Base-by-base conservation (phyloP, 2,888 invertebrate genomes). In the Aleiodes leptofemur region DNA sequence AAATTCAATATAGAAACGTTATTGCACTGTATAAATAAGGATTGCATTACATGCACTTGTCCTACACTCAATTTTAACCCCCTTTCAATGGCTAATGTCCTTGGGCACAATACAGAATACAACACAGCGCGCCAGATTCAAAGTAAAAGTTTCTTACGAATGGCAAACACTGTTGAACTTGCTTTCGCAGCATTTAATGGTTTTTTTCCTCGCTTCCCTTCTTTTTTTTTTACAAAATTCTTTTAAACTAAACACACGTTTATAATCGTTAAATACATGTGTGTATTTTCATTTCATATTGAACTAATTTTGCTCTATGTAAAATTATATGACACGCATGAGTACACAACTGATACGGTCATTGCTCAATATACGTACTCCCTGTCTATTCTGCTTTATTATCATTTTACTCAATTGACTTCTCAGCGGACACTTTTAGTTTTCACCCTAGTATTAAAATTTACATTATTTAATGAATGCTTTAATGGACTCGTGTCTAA, bases 291-390 rank as follows among this genome's bases (percentile, higher is more conserved):
- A 66, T 56, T 68, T 34, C 48, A 72, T 57, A 57, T 73, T 72
- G 16, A 68, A 72, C 74, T 73, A 74, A 69, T 76, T 74, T 53
- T 68, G 34, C 23, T 31, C 29, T 55, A 74, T 64, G 68, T 43
- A 73, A 82, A 84, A 82, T 84, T 79, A 78, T 72, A 79, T 69
- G 82, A 81, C 80, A 86, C 82, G 86, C 84, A 82, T 84, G 84
- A 81, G 69, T 76, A 85, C 75, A 82, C 83, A 84, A 82, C 78
- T 79, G 82, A 84, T 73, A 79, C 82, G 81, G 78, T 80, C 80
- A 81, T 84, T 87, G 83, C 87, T 85, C 84, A 87, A 86, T 59
- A 4, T 23, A 71, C 29, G 57, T 59, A 23, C 53, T 34, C 59
- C 34, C 14, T 34, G 34, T n/a, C 34, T 13, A 59, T 59, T 59